Conservation (phyloP, 92 coral and sea anemone genomes). For the Epizoanthus ramosus region DNA sequence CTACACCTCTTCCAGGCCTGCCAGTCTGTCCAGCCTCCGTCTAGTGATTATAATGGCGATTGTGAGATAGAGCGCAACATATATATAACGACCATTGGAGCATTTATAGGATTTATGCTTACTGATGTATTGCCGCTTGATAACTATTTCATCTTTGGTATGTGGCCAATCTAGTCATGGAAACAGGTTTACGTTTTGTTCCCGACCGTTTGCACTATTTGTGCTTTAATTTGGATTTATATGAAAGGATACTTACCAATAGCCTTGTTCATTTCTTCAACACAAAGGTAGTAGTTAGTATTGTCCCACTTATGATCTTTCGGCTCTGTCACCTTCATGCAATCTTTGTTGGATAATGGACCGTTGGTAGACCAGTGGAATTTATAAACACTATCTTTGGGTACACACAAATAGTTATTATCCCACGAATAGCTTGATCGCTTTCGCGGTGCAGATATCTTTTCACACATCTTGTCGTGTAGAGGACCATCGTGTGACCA, state of each 20-base stretch:
- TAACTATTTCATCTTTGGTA: too few species aligned
- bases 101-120: neutral
- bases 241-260: slow-evolving; percentile 55
- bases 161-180: too few species aligned
- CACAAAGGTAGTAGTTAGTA: slow-evolving; percentile 68
- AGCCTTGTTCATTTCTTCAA: slow-evolving; percentile 67
- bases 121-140: too few species aligned
- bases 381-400: slow-evolving; percentile 74
- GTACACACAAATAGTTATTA: slow-evolving; percentile 72
- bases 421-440: slow-evolving; percentile 54
- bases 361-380: slow-evolving; percentile 72
- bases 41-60: slow-evolving; percentile 31
- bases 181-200: too few species aligned
- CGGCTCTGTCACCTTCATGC: slow-evolving; percentile 76
- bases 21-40: slow-evolving; percentile 95
- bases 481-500: slow-evolving; percentile 71
- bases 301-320: slow-evolving; percentile 66
- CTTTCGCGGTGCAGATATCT: slow-evolving; percentile 57
- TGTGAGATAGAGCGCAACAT: too few species aligned
- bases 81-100: neutral
- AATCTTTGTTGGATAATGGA: slow-evolving; percentile 58
- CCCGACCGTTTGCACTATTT: too few species aligned
- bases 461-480: slow-evolving; percentile 62
- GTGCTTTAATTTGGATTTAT: neutral
- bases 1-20: slow-evolving; percentile 79